These are phyloP conservation scores for Clarias macrocephalus DNA, from an alignment of 2,113 vertebrate genomes.

Conservation along the genomic window DNA sequence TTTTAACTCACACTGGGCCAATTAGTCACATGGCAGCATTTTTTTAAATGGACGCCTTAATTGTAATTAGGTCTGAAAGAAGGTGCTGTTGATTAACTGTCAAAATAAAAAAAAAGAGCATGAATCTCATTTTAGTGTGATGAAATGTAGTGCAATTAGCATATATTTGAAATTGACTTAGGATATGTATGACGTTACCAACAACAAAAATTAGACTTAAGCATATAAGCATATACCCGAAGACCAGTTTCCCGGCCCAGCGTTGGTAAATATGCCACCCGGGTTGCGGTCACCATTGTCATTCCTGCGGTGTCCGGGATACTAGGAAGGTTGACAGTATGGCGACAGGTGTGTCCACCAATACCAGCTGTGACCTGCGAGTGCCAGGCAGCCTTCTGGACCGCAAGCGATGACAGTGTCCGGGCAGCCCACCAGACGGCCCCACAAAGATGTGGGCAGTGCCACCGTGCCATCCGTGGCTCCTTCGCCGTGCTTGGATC, in stretches of 20 bases:
- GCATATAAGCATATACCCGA: background rate
- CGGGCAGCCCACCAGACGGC: slow-evolving; percentile 49
- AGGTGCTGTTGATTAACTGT: slow-evolving; percentile 1
- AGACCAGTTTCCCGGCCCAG: background rate
- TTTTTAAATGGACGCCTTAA: background rate
- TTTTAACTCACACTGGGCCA: background rate
- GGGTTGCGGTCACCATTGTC: slow-evolving; percentile 26
- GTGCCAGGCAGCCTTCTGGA: slow-evolving; percentile 41
- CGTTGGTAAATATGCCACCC: slow-evolving; percentile 1
- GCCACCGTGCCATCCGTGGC: slow-evolving; percentile 36
- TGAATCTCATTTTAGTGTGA: background rate
- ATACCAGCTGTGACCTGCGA: slow-evolving; percentile 52
- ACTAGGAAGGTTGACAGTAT: slow-evolving; percentile 36
- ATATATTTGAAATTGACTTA: background rate
- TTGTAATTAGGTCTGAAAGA: slow-evolving; percentile 11
- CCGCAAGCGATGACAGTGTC: slow-evolving; percentile 37
- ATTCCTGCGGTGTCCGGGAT: slow-evolving; percentile 42
- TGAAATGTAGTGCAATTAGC: background rate
- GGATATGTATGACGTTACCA: background rate
- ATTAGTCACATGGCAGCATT: background rate
- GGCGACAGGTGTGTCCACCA: slow-evolving; percentile 48
- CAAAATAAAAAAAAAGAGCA: background rate
- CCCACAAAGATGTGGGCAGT: slow-evolving; percentile 36
- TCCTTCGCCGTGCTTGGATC: slow-evolving; percentile 24
- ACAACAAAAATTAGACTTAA: background rate